Evolutionary conservation across 2,113 vertebrate genomes (phyloP), one percentile per base, ranked within the genome.

Genomic region (Engystomops pustulosus): DNA sequence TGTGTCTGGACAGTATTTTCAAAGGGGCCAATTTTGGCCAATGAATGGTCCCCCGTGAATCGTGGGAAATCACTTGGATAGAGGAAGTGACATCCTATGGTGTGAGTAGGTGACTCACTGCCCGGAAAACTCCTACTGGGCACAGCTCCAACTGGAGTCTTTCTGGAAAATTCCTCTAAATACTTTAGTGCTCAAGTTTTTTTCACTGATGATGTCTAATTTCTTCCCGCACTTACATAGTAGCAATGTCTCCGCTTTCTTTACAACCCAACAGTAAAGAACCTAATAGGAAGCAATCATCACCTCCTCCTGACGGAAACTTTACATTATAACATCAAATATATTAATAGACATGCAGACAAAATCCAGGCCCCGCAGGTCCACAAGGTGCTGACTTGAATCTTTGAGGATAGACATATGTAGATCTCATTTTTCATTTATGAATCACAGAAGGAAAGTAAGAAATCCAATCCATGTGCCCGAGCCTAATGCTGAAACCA

Each of bases 401-500:
- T 77, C 20, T 32, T 14, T 55, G 27, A 77, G 36, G 17, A 32
- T 77, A 32, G 34, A 77, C 23, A 77, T 55, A 38, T 38, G 49
- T 77, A 38, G 32, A 38, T 53, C 74, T 23, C 15, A 77, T 38
- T 77, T 77, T 55, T 36, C 44, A 53, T 23, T 77, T 58, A 77
- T 53, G 23, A 44, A 72, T 25, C 38, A 72, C 38, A 15, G n/a
- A 72, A 77, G 27, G 47, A 53, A 49, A 53, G 75, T 6, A 51
- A 69, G 62, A 69, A 36, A 81, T 10, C 14, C 6, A 25, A 32
- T 38, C 47, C 38, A 27, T 15, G 68, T 81, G 8, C 30, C 45
- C 47, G 20, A 34, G 41, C 20, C 30, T 71, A 71, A 81, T 81
- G 80, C 15, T 58, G 49, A 71, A 72, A 58, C 20, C 80, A 81